Percentiles rank a stretch among this genome's conserved stretches.
These are phyloP conservation scores for Pentalonia nigronervosa DNA, from an alignment of 1,140 invertebrate species.

Conservation along the genomic window DNA sequence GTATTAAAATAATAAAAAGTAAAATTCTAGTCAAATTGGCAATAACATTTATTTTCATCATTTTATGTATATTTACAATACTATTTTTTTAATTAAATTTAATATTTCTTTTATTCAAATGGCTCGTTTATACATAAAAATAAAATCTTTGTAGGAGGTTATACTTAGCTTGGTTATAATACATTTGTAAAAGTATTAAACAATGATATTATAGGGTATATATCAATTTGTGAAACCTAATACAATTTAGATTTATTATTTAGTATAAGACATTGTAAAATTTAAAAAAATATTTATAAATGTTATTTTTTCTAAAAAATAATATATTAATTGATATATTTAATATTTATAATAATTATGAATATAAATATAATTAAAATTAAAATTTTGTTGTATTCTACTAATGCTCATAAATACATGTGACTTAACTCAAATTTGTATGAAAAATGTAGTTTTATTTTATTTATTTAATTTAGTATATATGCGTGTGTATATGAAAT, in stretches of 20 bases:
- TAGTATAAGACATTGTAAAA: not conserved
- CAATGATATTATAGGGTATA: not conserved
- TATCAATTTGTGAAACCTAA: not conserved
- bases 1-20: not conserved
- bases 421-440: slow-evolving; percentile 38
- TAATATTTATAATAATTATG: not conserved
- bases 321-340: not conserved
- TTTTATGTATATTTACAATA: not conserved
- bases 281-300: not conserved
- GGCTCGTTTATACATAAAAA: not conserved
- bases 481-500: not conserved
- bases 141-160: not conserved
- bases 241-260: not conserved
- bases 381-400: slow-evolving; percentile 22
- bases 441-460: slow-evolving; percentile 44
- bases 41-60: not conserved
- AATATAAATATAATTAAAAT: not conserved
- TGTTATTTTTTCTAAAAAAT: not conserved
- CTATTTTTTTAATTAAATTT: not conserved
- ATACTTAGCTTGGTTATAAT: slow-evolving; percentile 32
- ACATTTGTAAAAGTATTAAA: not conserved
- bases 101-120: not conserved
- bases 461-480: not conserved
- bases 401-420: slow-evolving; percentile 58
- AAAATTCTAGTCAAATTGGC: slow-evolving; percentile 17